Conservation (phyloP, 2,797 vertebrate species). For the Chiropotes sagulatus region DNA sequence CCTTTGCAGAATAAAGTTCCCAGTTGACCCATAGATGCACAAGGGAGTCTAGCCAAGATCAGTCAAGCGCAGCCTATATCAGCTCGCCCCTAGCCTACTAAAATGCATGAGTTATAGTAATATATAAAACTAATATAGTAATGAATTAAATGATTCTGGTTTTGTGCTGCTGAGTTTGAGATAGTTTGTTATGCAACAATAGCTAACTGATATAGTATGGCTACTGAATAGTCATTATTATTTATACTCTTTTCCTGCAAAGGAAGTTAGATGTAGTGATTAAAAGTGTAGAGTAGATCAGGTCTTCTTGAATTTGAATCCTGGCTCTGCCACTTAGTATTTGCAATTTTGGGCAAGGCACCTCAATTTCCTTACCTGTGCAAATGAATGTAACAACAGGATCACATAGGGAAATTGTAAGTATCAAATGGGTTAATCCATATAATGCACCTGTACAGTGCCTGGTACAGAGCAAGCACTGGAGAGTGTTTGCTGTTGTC, state of each 20-base stretch:
- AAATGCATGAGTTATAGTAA: neutral
- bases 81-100: neutral
- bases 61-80: neutral
- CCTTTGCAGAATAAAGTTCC: neutral
- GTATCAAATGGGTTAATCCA: neutral
- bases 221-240: neutral
- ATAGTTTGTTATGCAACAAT: neutral
- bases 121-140: neutral
- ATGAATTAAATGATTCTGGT: neutral
- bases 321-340: neutral
- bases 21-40: fast-evolving
- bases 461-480: neutral
- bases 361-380: neutral
- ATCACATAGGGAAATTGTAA: neutral
- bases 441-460: neutral
- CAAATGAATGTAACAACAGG: neutral
- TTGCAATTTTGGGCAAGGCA: neutral
- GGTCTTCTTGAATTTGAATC: neutral
- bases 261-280: neutral
- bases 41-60: neutral
- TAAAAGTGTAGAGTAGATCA: neutral
- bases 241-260: neutral
- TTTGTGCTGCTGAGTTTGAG: neutral
- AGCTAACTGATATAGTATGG: neutral
- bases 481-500: neutral